Conservation (phyloP, 2,113 vertebrate species). For the Cephalopholis sonnerati region DNA sequence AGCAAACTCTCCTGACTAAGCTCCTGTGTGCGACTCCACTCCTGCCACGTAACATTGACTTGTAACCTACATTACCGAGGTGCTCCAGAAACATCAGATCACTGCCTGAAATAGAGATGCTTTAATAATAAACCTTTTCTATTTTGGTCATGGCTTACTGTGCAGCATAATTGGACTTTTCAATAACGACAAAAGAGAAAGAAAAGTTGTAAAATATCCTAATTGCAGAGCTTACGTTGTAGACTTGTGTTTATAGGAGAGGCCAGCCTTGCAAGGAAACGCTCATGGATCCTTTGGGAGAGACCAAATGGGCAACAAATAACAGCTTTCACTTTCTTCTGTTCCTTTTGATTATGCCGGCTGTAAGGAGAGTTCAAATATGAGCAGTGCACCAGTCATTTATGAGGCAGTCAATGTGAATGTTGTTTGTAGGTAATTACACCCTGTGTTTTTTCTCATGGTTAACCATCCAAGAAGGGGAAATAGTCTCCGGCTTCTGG, state of each 20-base stretch:
- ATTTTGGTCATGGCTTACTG: constrained; percentile 2
- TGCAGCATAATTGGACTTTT: constrained; percentile 28
- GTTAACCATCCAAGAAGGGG: constrained; percentile 68
- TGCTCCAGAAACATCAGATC: constrained; percentile 18
- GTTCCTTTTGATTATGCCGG: constrained; percentile 46
- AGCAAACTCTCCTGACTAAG: constrained; percentile 52
- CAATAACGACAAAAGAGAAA: constrained; percentile 25
- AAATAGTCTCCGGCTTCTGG: constrained; percentile 53
- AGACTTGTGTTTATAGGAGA: constrained; percentile 41
- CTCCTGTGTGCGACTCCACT: constrained; percentile 40
- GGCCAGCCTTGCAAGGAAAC: constrained; percentile 12
- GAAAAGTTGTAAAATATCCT: constrained; percentile 28
- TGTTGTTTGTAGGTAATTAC: constrained; percentile 76
- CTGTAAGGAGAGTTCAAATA: constrained; percentile 45
- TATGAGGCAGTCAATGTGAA: constrained; percentile 49
- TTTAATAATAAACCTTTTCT: constrained; percentile 14
- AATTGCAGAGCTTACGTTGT: constrained; percentile 36
- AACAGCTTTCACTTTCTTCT: constrained; percentile 51
- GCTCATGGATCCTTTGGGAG: neutral
- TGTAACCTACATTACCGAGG: constrained; percentile 1
- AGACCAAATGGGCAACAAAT: constrained; percentile 58
- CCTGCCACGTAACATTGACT: constrained; percentile 41
- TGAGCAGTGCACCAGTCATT: constrained; percentile 46
- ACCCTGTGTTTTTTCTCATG: constrained; percentile 66
- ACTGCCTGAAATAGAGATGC: neutral